Evolutionary conservation across 2,888 invertebrate species (phyloP).

Genomic region (Amiota communis): DNA sequence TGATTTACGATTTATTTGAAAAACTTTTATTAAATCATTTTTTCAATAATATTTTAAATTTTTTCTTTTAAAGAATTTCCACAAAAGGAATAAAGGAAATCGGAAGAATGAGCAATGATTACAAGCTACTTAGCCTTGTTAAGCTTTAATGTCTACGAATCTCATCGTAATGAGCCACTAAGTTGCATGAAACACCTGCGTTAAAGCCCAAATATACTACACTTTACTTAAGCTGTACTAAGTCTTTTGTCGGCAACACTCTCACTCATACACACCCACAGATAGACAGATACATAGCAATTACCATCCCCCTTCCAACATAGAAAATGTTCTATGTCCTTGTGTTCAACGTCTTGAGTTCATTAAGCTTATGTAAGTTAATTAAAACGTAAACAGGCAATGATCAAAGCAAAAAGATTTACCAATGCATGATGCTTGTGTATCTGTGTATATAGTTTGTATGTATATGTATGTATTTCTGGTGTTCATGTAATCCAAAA

Average conservation of each 20-base stretch:
- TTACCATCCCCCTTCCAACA: too few species aligned
- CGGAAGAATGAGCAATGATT: too few species aligned
- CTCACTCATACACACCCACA: background rate
- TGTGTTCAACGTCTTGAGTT: conserved; percentile 42
- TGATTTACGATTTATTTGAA: conserved; percentile 27
- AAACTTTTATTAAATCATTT: conserved; percentile 21
- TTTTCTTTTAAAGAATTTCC: conserved; percentile 15
- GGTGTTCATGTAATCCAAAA: conserved; percentile 31
- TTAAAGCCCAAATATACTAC: background rate
- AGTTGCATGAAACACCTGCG: conserved; percentile 19
- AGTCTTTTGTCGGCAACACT: background rate
- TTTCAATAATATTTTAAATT: background rate
- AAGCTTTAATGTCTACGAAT: too few species aligned
- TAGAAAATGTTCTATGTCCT: conserved; percentile 6
- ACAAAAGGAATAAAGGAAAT: too few species aligned
- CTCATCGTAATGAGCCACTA: conserved; percentile 16
- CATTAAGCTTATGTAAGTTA: conserved; percentile 56
- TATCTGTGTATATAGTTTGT: background rate
- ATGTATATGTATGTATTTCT: too few species aligned
- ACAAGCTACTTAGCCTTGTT: too few species aligned
- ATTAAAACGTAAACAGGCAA: conserved; percentile 56
- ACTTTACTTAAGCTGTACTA: background rate
- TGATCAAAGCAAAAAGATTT: conserved; percentile 47
- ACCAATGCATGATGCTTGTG: background rate
- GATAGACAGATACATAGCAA: background rate